Base-by-base conservation (phyloP, 2,113 vertebrate species). In the Daphoenositta chrysoptera region DNA sequence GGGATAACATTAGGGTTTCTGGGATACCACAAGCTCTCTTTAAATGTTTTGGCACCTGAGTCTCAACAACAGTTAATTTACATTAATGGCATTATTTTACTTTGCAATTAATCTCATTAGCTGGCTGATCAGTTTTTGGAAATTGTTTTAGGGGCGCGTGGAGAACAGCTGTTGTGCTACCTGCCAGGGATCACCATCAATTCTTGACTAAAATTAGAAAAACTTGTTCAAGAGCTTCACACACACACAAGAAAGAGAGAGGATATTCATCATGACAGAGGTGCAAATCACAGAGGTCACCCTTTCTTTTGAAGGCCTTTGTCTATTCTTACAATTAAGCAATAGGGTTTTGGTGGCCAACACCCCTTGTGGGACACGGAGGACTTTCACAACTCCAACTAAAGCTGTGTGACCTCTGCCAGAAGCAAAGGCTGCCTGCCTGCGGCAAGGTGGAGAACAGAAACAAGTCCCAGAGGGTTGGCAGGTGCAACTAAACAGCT, bases 401-500 rank as follows among this genome's bases (percentile, higher is more conserved):
- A 72, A 76, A 69, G 57, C 89, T 50, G 45, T 60, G 57, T 69
- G 83, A 94, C 77, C 93, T 91, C 72, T 64, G 35, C 60, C 40
- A 50, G 64, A 78, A 76, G 69, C 5, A 6, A 75, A 79, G 81
- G 26, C 81, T 94, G 48, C 44, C 64, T 87, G 89, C 93, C 89
- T 56, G 63, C 3, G 10, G 94, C 93, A 87, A 94, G 76, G 84
- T 89, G 70, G 84, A 89, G 87, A 87, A 57, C 16, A 68, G 57
- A 83, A 93, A 75, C 73, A 48, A 45, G n/a, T 71, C 87, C 89
- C 81, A 64, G 1, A 81, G 56, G 83, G 94, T 68, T 94, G 71
- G 58, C 80, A 95, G 73, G 87, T 94, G 91, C 87, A 95, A 84
- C 61, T 58, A 93, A 90, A 84, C 71, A 87, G 66, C 87, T 56